phyloP scores from a whole-genome alignment of 1,140 invertebrate species.

The Brachionus angularis region DNA sequence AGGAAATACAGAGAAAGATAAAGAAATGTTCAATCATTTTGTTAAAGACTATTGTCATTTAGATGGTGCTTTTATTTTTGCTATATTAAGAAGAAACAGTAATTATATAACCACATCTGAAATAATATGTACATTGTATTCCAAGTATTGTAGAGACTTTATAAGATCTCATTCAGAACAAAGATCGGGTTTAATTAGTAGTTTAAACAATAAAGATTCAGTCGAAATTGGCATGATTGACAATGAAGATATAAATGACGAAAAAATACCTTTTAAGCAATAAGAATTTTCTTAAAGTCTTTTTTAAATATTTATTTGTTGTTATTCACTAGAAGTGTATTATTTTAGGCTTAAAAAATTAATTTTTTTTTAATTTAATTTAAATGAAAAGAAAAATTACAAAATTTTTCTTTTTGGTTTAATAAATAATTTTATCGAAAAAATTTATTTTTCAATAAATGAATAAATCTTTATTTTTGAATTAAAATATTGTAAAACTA shows the following conservation, averaged over 20 bases:
- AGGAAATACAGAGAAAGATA: conserved; percentile 48
- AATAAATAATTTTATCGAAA: no score
- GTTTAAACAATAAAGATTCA: not conserved
- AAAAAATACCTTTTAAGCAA: conserved; percentile 14
- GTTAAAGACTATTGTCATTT: conserved; percentile 60
- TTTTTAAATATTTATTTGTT: no score
- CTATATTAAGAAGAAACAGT: conserved; percentile 29
- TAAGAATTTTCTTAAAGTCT: no score
- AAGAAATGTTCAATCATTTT: conserved; percentile 55
- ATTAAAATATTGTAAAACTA: no score
- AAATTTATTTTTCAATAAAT: no score
- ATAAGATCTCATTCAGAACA: not conserved
- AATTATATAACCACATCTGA: conserved; percentile 44
- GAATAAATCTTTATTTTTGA: no score
- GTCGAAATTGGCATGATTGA: conserved; percentile 9
- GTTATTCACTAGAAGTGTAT: no score
- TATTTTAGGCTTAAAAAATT: no score
- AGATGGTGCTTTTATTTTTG: conserved; percentile 60
- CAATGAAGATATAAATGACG: conserved; percentile 24
- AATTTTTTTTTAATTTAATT: not conserved
- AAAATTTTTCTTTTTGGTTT: no score
- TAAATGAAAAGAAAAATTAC: not conserved
- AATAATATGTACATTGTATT: conserved; percentile 16
- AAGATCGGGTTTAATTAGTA: not conserved
- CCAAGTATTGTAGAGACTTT: conserved; percentile 20